Evolutionary conservation across 2,797 vertebrate genomes (phyloP), one percentile per base, ranked within the genome.

Genomic region (Alcedo quadribrachys): DNA sequence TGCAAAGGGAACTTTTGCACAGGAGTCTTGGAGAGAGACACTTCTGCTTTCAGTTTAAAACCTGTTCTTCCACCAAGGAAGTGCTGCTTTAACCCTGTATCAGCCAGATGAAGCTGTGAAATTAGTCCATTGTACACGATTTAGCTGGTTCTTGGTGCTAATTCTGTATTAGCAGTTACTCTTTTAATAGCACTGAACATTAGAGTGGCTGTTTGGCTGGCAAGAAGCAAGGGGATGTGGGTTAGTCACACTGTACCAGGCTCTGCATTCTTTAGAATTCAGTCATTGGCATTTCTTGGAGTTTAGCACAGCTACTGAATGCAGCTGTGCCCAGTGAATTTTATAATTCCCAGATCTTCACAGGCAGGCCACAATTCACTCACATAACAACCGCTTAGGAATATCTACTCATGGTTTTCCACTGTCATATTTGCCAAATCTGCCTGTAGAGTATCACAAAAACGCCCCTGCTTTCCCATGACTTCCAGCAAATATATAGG

Each of bases 211-310:
- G 33, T 32, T 86, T 80, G 88, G 81, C 79, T 62, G 76, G 65
- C 60, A n/a, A 80, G 62, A 35, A 78, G 42, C 6, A 28, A 71
- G 37, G 61, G 33, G 45, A 61, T 61, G 25, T 65, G 69, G 35
- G 81, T 93, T 87, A 89, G 79, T 92, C 81, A 81, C 78, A 75
- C 68, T 33, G 35, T n/a, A 21, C 11, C 0, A 0, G 32, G 35
- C 65, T 80, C 63, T 71, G 50, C 2, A 0, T 51, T 71, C 81
- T 76, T 70, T 43, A 60, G 43, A 74, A 82, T 87, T 48, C 35
- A 80, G 51, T 78, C 32, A 85, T 90, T 90, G 60, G n/a, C 83
- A 78, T 92, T 95, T 94, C 71, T 69, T 87, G 60, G 45, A 92
- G 88, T 55, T 92, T 69, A 92, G 62, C 22, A 65, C 19, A 70